Evolutionary conservation across 2,888 invertebrate species (phyloP).

Genomic region (Flexamia atlantica): DNA sequence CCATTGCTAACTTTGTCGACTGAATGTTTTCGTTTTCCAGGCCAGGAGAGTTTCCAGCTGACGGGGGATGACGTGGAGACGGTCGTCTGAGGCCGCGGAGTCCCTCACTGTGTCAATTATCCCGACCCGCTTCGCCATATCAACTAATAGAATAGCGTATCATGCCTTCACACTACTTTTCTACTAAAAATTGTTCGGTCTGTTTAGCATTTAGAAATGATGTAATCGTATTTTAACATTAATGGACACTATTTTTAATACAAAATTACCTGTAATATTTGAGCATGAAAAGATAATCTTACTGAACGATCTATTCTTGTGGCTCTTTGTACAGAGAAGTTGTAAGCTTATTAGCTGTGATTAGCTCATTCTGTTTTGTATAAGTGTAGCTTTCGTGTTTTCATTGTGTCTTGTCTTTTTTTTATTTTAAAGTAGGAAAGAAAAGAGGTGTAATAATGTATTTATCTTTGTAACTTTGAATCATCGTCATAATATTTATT

Average conservation of each 20-base stretch:
- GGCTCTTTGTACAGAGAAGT: not conserved
- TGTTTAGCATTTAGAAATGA: conserved; percentile 7
- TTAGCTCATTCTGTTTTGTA: conserved; percentile 14
- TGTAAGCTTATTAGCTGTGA: conserved; percentile 18
- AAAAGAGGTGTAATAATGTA: not conserved
- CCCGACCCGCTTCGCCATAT: conserved; percentile 43
- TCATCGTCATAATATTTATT: not conserved
- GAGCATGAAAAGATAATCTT: conserved; percentile 41
- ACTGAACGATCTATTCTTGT: conserved; percentile 18
- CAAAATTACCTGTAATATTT: conserved; percentile 3
- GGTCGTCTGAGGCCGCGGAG: conserved; percentile 74
- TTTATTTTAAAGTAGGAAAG: not conserved
- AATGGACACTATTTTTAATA: conserved; percentile 58
- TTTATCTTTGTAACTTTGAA: not conserved
- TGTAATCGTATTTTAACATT: conserved; percentile 43
- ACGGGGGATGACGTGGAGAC: conserved; percentile 80
- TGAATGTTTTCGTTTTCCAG: conserved; percentile 75
- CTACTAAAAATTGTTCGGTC: conserved; percentile 39
- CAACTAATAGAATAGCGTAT: conserved; percentile 37
- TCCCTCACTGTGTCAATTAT: conserved; percentile 58
- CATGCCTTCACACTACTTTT: conserved; percentile 41
- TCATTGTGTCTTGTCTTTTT: conserved; percentile 28
- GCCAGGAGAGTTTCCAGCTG: conserved; percentile 82
- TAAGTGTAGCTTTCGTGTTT: conserved; percentile 22
- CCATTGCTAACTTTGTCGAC: too few species aligned